phyloP scores from a whole-genome alignment of 2,888 invertebrate species.

The Zhengitettix transpicula region DNA sequence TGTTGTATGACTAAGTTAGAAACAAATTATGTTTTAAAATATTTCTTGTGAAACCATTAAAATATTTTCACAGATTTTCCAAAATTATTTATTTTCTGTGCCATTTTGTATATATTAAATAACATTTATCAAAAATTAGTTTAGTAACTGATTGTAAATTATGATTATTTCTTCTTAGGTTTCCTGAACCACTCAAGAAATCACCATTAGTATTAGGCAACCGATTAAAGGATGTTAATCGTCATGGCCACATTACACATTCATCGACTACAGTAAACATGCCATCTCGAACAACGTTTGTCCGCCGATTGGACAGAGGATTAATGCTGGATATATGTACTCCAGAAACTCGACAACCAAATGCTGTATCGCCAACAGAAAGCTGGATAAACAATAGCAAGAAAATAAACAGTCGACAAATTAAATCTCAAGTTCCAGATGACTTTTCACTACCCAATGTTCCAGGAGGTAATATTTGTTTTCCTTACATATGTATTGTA shows the following conservation, averaged over 20 bases:
- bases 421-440: conserved; percentile 16
- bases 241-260: too few species aligned
- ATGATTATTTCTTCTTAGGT: background rate
- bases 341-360: background rate
- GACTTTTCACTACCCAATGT: conserved; percentile 43
- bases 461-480: conserved; percentile 33
- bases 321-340: background rate
- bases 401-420: background rate
- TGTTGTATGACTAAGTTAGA: too few species aligned
- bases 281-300: conserved; percentile 3
- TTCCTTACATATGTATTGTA: too few species aligned
- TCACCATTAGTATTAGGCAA: conserved; percentile 7
- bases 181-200: conserved; percentile 7
- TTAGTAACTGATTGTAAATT: too few species aligned
- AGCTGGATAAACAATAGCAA: conserved; percentile 2
- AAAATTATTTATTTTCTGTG: too few species aligned
- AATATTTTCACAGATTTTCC: too few species aligned
- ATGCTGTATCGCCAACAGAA: conserved; percentile 1
- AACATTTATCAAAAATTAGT: too few species aligned
- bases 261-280: background rate
- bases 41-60: too few species aligned
- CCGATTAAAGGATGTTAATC: background rate
- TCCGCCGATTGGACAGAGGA: conserved; percentile 1
- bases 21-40: too few species aligned
- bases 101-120: too few species aligned